These are phyloP conservation scores for Gallinago jamesoni DNA, from an alignment of 2,113 vertebrate genomes.

Conservation along the genomic window DNA sequence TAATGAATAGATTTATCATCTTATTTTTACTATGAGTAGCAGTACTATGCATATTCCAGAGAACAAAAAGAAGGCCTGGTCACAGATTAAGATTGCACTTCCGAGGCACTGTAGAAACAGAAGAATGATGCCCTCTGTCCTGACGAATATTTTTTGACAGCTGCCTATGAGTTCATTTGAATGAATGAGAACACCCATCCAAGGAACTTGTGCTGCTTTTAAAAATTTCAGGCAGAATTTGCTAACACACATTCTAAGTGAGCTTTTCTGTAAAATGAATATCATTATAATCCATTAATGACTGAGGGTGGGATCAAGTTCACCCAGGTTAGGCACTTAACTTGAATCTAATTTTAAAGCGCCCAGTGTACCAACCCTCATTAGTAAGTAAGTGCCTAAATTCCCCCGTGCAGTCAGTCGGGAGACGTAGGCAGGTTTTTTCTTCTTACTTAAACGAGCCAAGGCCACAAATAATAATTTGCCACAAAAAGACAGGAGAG, in stretches of 20 bases:
- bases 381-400: neutral
- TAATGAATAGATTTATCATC: constrained; percentile 9
- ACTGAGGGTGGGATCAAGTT: constrained; percentile 16
- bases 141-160: constrained; percentile 2
- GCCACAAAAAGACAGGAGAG: neutral
- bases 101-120: neutral
- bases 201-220: neutral
- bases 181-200: neutral
- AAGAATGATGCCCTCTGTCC: neutral
- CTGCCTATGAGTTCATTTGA: neutral
- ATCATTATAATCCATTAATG: constrained; percentile 30
- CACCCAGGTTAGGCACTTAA: constrained; percentile 35
- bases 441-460: neutral
- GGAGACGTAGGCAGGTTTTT: neutral
- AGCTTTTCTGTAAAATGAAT: neutral
- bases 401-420: neutral
- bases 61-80: neutral
- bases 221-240: constrained; percentile 32
- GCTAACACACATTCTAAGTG: neutral
- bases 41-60: neutral
- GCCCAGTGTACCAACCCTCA: neutral
- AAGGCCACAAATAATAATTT: constrained; percentile 15
- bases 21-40: neutral
- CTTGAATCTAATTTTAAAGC: constrained; percentile 11
- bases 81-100: neutral